Percentiles rank a stretch among this genome's conserved stretches.
These are phyloP conservation scores for Drosophila gunungcola DNA, from an alignment of 1,140 invertebrate species.

Conservation along the genomic window DNA sequence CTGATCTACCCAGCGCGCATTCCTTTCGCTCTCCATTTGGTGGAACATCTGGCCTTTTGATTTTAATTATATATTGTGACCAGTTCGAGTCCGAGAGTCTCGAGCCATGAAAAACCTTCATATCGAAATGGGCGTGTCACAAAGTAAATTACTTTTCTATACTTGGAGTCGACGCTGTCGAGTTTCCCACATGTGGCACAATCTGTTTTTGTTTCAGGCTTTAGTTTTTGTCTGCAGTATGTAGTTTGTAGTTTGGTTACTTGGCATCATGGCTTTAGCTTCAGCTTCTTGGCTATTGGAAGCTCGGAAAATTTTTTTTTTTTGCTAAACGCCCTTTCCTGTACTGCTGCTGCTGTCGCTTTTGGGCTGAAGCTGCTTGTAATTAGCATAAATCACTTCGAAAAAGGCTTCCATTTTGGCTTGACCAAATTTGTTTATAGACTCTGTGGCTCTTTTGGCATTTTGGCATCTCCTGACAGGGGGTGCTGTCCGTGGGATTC, in stretches of 20 bases:
- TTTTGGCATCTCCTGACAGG: conserved; percentile 75
- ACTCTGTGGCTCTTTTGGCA: conserved; percentile 76
- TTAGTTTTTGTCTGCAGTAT: conserved; percentile 3
- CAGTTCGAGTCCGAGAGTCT: conserved; percentile 49
- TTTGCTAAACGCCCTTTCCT: conserved; percentile 81
- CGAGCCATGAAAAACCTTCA: conserved; percentile 71
- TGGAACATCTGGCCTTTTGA: conserved; percentile 77
- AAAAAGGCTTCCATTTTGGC: conserved; percentile 81
- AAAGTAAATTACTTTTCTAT: conserved; percentile 84
- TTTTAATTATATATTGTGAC: conserved; percentile 84
- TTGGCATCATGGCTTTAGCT: background rate
- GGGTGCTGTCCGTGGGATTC: background rate
- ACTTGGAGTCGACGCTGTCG: conserved; percentile 48
- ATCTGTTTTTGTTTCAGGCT: conserved; percentile 32
- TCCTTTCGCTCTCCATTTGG: conserved; percentile 44
- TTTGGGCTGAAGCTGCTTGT: conserved; percentile 68
- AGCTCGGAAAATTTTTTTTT: conserved; percentile 62
- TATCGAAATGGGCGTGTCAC: conserved; percentile 75
- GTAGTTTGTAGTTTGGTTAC: background rate
- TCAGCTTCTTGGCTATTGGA: conserved; percentile 23
- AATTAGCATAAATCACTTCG: conserved; percentile 83
- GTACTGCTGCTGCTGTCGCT: conserved; percentile 58
- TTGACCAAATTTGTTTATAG: conserved; percentile 83
- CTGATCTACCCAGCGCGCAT: conserved; percentile 39
- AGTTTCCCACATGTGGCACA: conserved; percentile 53